These are phyloP conservation scores for Pseudanteris insignis DNA, from an alignment of 2,888 invertebrate species.

Conservation along the genomic window DNA sequence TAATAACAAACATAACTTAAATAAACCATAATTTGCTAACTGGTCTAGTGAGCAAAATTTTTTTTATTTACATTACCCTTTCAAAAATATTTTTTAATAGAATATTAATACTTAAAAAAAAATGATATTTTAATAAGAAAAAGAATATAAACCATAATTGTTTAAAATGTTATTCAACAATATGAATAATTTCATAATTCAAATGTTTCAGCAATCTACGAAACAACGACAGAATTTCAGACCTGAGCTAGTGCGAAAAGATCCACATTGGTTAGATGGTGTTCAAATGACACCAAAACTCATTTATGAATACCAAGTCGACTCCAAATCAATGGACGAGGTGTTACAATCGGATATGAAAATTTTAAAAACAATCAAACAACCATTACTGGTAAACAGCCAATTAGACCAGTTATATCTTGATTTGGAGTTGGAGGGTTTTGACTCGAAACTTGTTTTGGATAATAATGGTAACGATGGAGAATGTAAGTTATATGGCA, in stretches of 20 bases:
- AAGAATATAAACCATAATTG: too few relatives aligned
- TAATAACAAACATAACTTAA: too few relatives aligned
- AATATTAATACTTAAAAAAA: too few relatives aligned
- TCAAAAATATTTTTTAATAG: too few relatives aligned
- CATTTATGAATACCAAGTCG: constrained; percentile 76
- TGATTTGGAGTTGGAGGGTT: constrained; percentile 75
- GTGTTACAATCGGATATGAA: constrained; percentile 73
- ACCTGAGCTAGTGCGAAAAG: constrained; percentile 56
- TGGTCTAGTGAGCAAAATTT: too few relatives aligned
- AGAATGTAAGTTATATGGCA: constrained; percentile 60
- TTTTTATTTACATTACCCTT: too few relatives aligned
- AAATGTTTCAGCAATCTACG: constrained; percentile 15
- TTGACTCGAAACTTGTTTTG: constrained; percentile 66
- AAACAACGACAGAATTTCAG: constrained; percentile 6
- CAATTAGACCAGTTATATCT: constrained; percentile 77
- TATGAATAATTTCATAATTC: too few relatives aligned
- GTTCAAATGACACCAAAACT: constrained; percentile 75
- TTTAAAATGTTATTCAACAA: too few relatives aligned
- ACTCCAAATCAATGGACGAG: constrained; percentile 70
- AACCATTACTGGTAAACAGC: constrained; percentile 77
- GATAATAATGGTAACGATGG: constrained; percentile 69
- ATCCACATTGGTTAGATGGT: constrained; percentile 76
- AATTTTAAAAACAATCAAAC: constrained; percentile 68
- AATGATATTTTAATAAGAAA: too few relatives aligned
- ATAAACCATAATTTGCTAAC: too few relatives aligned